Evolutionary conservation across 1,140 invertebrate genomes (phyloP), one percentile per base, ranked within the genome.

Genomic region (Rhysida immarginata): DNA sequence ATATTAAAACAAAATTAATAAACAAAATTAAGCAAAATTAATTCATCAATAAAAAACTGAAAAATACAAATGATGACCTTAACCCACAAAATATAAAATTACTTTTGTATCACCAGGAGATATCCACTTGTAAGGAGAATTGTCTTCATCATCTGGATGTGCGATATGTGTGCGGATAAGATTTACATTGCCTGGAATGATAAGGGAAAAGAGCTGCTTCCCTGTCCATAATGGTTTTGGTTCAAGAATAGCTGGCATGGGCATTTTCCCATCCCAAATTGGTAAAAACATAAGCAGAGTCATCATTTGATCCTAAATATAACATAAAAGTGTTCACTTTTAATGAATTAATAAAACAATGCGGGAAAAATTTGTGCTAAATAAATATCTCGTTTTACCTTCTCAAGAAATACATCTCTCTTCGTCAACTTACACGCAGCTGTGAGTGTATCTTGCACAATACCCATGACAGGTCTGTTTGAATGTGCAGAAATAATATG

Each of bases 391-490:
- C n/a, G 18, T 16, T 45, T 61, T 64, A 77, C 78, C 67, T 95
- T 92, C 43, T 95, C 92, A 1, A 99, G 80, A 66, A 99, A 99
- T 0, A 99, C 92, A 72, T 99, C 96, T 58, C 96, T 74, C 68
- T 98, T 98, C 2, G 96, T 99, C 96, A 99, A 99, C 76, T 99
- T 99, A 49, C 96, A 77, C 1, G 99, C 95, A 61, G 96, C 96
- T 26, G 92, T 96, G 8, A 99, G 71, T 0, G 96, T 99, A 65
- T 99, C 96, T 74, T 84, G 96, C 65, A 99, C 96, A 78, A 99
- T 99, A 79, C 96, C 96, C 96, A 99, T 99, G 58, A 99, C 96
- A 41, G 93, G 93, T 73, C 94, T 90, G 68, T 97, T 97, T 0
- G 90, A 86, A 59, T 77, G 75, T 11, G 75, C 76, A 2, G 96